These are phyloP conservation scores for Aphelenchoides besseyi DNA, from an alignment of 1,140 invertebrate genomes.

Conservation along the genomic window DNA sequence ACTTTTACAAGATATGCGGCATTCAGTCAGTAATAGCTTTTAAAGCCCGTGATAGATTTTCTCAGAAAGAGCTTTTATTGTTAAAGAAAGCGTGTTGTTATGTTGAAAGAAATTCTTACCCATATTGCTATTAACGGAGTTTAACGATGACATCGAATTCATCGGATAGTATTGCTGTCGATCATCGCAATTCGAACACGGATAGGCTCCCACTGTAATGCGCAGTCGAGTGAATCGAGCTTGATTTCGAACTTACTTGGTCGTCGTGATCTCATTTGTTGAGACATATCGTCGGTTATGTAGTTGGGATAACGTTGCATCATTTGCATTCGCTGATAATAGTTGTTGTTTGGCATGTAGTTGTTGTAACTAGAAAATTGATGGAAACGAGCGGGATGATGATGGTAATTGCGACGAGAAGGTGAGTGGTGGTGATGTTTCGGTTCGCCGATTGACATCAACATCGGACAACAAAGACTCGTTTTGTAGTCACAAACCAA, in stretches of 20 bases:
- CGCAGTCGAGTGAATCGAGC: not conserved
- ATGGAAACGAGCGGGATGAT: not conserved
- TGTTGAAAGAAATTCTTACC: too few relatives aligned
- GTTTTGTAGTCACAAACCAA: constrained; percentile 14
- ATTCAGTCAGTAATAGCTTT: too few relatives aligned
- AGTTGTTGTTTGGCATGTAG: constrained; percentile 4
- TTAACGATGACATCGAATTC: constrained; percentile 1
- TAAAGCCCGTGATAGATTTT: too few relatives aligned
- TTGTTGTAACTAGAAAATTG: constrained; percentile 14
- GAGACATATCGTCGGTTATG: not conserved
- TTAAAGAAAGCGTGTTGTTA: too few relatives aligned
- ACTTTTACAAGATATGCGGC: too few relatives aligned
- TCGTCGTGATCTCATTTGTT: not conserved
- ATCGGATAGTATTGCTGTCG: constrained; percentile 4
- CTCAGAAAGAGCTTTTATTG: too few relatives aligned
- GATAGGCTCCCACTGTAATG: not conserved
- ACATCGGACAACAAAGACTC: constrained; percentile 17
- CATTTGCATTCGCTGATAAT: not conserved
- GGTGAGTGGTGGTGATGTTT: constrained; percentile 1
- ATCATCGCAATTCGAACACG: constrained; percentile 6
- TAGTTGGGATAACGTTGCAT: constrained; percentile 22
- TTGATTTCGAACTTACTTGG: constrained; percentile 20
- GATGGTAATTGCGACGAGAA: constrained; percentile 11
- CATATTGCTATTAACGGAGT: not conserved
- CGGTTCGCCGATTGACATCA: not conserved